These are phyloP conservation scores for Rhamnusium bicolor DNA, from an alignment of 2,888 invertebrate species.

Conservation along the genomic window DNA sequence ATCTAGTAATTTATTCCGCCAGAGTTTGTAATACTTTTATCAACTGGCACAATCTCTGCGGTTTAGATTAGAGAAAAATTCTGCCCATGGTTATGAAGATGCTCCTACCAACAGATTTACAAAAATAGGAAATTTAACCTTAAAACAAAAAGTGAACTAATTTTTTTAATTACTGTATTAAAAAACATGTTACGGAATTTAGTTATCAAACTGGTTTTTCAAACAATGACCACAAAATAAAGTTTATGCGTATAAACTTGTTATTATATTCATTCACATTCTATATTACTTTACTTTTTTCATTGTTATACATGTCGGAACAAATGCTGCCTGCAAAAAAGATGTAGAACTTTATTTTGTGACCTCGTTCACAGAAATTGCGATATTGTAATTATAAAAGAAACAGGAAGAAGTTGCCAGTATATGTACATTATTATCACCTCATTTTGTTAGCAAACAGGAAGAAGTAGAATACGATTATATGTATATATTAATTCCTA, in stretches of 20 bases:
- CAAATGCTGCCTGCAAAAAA: neutral
- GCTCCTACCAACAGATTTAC: neutral
- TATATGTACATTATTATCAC: neutral
- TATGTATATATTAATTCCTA: neutral
- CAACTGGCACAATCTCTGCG: conserved; percentile 44
- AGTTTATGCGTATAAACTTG: too few relatives aligned
- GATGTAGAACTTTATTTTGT: neutral
- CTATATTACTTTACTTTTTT: neutral
- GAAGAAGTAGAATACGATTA: neutral
- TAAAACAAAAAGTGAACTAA: neutral
- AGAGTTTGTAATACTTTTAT: conserved; percentile 45
- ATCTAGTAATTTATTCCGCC: conserved; percentile 25
- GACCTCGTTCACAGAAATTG: neutral
- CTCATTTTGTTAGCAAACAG: neutral
- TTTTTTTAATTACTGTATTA: neutral
- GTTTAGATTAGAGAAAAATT: neutral
- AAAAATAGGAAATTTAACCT: neutral
- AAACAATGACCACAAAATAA: neutral
- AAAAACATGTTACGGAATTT: neutral
- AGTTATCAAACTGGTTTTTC: neutral
- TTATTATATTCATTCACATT: too few relatives aligned
- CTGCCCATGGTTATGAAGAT: neutral
- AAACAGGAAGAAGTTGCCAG: neutral
- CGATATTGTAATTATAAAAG: neutral
- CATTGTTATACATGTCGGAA: neutral